Evolutionary conservation across 2,113 vertebrate species (phyloP), one percentile per base, ranked within the genome.

Genomic region (Lontra canadensis): DNA sequence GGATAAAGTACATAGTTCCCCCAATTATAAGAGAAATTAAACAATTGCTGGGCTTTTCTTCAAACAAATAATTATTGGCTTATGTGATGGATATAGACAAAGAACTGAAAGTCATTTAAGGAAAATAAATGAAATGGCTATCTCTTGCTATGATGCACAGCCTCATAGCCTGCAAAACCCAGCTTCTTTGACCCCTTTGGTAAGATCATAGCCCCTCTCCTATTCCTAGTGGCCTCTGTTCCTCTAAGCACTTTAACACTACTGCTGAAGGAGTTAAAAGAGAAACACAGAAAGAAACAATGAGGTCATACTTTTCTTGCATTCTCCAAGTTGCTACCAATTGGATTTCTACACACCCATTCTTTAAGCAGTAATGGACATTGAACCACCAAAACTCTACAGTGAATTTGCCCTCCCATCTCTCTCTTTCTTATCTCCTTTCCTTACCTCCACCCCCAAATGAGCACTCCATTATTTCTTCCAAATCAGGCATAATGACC

Each of bases 281-380:
- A 93, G 88, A 93, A 94, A 88, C 34, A 85, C n/a, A 90, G 81
- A 65, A 92, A 39, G 47, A 55, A 55, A 55, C 52, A 55, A 18
- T 55, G 52, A 55, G 17, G 52, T 55, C 52, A 55, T 18, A 17
- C 18, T 17, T 55, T 55, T 55, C 52, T 55, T 67, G 63, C 73
- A 34, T 90, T 94, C 36, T 47, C 61, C 63, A 94, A 93, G n/a
- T 15, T 80, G 92, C 63, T 31, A 83, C 34, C 88, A 81, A 91
- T 26, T 57, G 74, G 92, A 93, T 69, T 80, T 94, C 23, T 61
- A 69, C 81, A 90, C n/a, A 17, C 36, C 47, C 42, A 2, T 94
- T 88, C 80, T 98, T 93, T 69, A 11, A 85, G 39, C 39, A 93
- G 96, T n/a, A 88, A 97, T 71, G 94, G 84, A 97, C 98, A 98